Evolutionary conservation across 2,888 invertebrate species (phyloP).

Genomic region (Stictocephala bisonia): DNA sequence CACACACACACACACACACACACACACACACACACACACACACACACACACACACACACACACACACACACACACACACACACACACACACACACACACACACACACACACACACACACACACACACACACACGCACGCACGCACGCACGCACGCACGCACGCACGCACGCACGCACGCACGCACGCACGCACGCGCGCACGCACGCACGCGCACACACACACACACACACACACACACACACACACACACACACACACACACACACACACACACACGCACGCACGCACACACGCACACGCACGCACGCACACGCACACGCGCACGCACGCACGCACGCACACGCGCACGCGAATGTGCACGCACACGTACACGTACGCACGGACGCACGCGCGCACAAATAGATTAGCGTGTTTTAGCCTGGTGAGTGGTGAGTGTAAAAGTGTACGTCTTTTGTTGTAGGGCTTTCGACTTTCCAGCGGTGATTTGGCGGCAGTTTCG

Average conservation of each 20-base stretch:
- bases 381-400: background rate
- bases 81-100: no score
- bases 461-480: no score
- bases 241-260: background rate
- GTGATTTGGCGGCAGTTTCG: no score
- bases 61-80: no score
- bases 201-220: background rate
- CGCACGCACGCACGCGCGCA: background rate
- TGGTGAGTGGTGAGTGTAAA: no score
- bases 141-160: background rate
- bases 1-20: no score
- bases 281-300: conserved; percentile 17
- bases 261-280: conserved; percentile 22
- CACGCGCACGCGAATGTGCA: conserved; percentile 1
- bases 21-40: no score
- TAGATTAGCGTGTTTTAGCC: no score
- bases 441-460: no score
- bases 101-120: background rate
- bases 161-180: background rate
- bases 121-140: background rate
- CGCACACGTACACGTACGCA: conserved; percentile 11
- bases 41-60: no score
- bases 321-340: conserved; percentile 15
- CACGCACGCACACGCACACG: conserved; percentile 3
- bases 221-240: background rate